These are phyloP conservation scores for Patagioenas fasciata DNA, from an alignment of 2,113 vertebrate species.

Conservation along the genomic window DNA sequence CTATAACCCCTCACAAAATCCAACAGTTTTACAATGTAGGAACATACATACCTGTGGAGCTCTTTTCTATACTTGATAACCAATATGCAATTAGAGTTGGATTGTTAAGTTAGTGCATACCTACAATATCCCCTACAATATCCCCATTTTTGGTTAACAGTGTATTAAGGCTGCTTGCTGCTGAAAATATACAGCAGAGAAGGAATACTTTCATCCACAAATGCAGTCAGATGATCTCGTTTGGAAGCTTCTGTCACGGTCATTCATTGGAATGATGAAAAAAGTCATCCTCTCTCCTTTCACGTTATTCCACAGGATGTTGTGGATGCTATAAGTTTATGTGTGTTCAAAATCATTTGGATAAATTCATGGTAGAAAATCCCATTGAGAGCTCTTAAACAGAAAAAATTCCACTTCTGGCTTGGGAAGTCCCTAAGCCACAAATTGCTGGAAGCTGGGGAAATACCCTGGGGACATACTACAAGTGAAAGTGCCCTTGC, in stretches of 20 bases:
- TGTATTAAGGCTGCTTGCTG: slow-evolving; percentile 62
- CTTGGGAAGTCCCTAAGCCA: slow-evolving; percentile 3
- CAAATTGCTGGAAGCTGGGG: neutral
- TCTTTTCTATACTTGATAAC: slow-evolving; percentile 41
- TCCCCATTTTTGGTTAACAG: slow-evolving; percentile 64
- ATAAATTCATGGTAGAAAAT: slow-evolving; percentile 9
- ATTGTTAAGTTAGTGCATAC: slow-evolving; percentile 68
- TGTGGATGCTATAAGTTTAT: slow-evolving; percentile 6
- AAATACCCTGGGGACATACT: neutral
- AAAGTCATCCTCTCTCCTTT: slow-evolving; percentile 19
- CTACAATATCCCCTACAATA: slow-evolving; percentile 59
- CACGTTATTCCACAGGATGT: slow-evolving; percentile 29
- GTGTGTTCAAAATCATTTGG: neutral
- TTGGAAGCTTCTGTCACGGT: slow-evolving; percentile 20
- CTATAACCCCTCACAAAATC: neutral
- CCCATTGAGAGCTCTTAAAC: neutral
- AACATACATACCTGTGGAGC: slow-evolving; percentile 3
- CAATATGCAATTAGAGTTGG: slow-evolving; percentile 48
- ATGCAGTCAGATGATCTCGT: slow-evolving; percentile 22
- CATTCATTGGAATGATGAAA: slow-evolving; percentile 21
- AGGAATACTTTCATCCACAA: slow-evolving; percentile 43
- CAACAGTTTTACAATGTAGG: neutral
- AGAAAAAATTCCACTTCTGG: neutral
- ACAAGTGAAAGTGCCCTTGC: neutral
- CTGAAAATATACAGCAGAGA: slow-evolving; percentile 55